Base-by-base conservation (phyloP, 2,888 invertebrate genomes). In the Lymantria dispar region DNA sequence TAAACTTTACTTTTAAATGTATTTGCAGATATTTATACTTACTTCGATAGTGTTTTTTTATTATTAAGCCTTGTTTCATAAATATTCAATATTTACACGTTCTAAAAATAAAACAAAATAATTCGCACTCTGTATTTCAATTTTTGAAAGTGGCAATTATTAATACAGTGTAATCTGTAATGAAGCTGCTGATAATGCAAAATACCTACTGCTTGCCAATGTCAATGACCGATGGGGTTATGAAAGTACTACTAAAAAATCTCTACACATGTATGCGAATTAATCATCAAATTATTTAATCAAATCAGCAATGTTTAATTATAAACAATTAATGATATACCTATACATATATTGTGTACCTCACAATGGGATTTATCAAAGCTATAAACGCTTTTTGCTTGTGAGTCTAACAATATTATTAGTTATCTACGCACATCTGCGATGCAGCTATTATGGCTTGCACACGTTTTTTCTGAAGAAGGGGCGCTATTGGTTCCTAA, bases 161-260 rank as follows among this genome's bases (percentile, higher is more conserved):
- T 38, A 22, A 8, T 47, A 36, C 10, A 12, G 41, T 12, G 43
- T 53, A 40, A 40, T 40, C 40, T 14, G 13, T 40, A 64, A 64
- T 64, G 56, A 56, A 53, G 65, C 57, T 54, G 61, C 65, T 65
- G 68, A 65, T 65, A 65, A 57, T 68, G 65, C 68, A 61, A 65
- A 65, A 60, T 68, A 66, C 68, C 65, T 68, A 65, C 57, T 57
- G 60, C 57, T 64, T 57, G 48, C 55, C 64, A 45, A 58, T 49
- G 65, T 65, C 65, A 65, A 64, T 65, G 65, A 68, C 65, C 65
- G 49, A 43, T 37, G 41, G 45, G 45, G 51, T 48, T 65, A 63
- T 51, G 58, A 68, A 65, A 66, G 60, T 60, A 7, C 22, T 22
- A 22, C 22, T 22, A 22, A 2, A 22, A 22, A 22, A 22, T 22